These are phyloP conservation scores for Drosophila falleni DNA, from an alignment of 2,888 invertebrate species.

Conservation along the genomic window DNA sequence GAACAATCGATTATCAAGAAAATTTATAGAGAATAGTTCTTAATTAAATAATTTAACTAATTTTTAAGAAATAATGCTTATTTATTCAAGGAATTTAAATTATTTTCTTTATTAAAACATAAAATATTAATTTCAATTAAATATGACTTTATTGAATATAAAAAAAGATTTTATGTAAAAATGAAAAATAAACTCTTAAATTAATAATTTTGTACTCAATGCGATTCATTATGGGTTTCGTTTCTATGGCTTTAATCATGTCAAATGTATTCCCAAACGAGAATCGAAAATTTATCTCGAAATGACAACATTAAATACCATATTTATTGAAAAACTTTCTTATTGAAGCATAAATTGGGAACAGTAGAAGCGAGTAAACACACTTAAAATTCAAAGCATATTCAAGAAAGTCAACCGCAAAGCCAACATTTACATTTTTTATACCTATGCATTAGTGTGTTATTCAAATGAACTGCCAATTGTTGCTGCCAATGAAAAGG, in stretches of 20 bases:
- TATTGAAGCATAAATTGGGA: not conserved
- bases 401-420: slow-evolving; percentile 24
- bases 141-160: not conserved
- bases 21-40: no score
- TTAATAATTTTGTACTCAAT: no score
- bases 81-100: not conserved
- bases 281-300: slow-evolving; percentile 13
- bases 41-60: no score
- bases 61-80: no score
- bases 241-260: not conserved
- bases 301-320: slow-evolving; percentile 22
- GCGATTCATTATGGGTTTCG: no score
- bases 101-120: not conserved
- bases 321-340: slow-evolving; percentile 42
- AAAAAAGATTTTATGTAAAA: no score
- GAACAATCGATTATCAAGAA: no score
- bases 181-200: no score
- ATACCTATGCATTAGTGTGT: slow-evolving; percentile 20
- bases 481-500: slow-evolving; percentile 39
- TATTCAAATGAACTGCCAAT: slow-evolving; percentile 52
- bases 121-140: not conserved
- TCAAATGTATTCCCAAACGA: not conserved
- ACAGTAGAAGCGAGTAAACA: slow-evolving; percentile 11
- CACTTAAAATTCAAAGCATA: slow-evolving; percentile 42
- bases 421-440: slow-evolving; percentile 30